Base-by-base conservation (phyloP, 2,797 vertebrate genomes). In the Falco rusticolus region DNA sequence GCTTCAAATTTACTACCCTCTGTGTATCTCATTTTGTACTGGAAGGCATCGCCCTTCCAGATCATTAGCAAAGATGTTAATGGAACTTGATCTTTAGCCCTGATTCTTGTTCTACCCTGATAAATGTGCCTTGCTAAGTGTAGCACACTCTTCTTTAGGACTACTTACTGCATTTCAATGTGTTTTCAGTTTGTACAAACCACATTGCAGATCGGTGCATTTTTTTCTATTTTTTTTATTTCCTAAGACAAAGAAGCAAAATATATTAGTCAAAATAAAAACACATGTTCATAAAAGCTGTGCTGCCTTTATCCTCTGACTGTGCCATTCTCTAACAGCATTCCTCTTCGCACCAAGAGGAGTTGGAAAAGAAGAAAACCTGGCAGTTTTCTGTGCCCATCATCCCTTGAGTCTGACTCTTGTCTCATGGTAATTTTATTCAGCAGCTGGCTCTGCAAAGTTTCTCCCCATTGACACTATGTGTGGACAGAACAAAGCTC, bases 191-290 rank as follows among this genome's bases (percentile, higher is more conserved):
- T 95, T 87, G 39, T n/a, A 61, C 9, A 89, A 95, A 92, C 89
- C 92, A 25, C 90, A 77, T 53, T 68, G 92, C 71, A 90, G 74
- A 81, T 70, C 95, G 59, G 26, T 2, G 53, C 86, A 29, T 85
- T 89, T 92, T 87, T 82, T 60, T 70, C 6, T 83, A 57, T 90
- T 85, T 93, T 87, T 92, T 92, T 75, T 61, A 87, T 96, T 96
- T 96, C 93, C 93, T 90, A 84, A 95, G 86, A 97, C 92, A 95
- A 95, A 96, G 91, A 59, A 94, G 53, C 71, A 89, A 91, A 95
- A 94, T 68, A 70, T 29, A 89, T 95, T 90, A 95, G 72, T 68
- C 75, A 95, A 94, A 97, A 95, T 50, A 74, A 85, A 96, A 96
- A 64, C 96, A 96, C 48, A 92, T 96, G 92, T 71, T 91, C 72